phyloP scores from a whole-genome alignment of 2,888 invertebrate genomes.

The Dinocampus coccinellae region DNA sequence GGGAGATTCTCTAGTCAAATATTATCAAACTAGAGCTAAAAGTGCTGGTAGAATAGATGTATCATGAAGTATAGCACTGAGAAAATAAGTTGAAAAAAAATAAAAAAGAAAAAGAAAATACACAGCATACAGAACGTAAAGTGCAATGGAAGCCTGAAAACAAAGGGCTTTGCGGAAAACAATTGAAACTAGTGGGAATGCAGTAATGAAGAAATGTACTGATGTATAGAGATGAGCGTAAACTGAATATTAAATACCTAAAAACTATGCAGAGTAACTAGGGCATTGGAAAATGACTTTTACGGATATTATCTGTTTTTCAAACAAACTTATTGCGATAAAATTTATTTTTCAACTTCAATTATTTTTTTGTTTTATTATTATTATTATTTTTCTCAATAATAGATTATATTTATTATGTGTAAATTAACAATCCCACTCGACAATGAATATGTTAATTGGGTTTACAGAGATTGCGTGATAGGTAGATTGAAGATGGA shows the following conservation, averaged over 20 bases:
- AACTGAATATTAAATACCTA: conserved; percentile 36
- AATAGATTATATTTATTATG: neutral
- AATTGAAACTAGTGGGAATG: conserved; percentile 6
- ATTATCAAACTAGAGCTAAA: conserved; percentile 46
- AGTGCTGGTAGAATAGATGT: conserved; percentile 40
- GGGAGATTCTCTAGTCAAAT: conserved; percentile 17
- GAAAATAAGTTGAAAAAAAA: too few species aligned
- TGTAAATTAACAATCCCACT: neutral
- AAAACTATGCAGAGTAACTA: too few species aligned
- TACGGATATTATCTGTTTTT: too few species aligned
- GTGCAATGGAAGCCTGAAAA: conserved; percentile 33
- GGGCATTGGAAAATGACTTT: too few species aligned
- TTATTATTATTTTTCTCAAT: too few species aligned
- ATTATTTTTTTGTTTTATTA: too few species aligned
- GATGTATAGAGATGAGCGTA: conserved; percentile 26
- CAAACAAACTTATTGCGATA: too few species aligned
- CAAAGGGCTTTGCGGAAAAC: conserved; percentile 35
- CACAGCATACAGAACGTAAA: conserved; percentile 9
- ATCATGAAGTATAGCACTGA: conserved; percentile 19
- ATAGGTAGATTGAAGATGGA: neutral
- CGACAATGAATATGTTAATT: conserved; percentile 32
- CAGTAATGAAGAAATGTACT: neutral
- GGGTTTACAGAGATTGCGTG: conserved; percentile 17
- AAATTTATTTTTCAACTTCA: too few species aligned
- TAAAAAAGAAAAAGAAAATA: conserved; percentile 5